Evolutionary conservation across 2,113 vertebrate species (phyloP).

Genomic region (Pteruthius melanotis): DNA sequence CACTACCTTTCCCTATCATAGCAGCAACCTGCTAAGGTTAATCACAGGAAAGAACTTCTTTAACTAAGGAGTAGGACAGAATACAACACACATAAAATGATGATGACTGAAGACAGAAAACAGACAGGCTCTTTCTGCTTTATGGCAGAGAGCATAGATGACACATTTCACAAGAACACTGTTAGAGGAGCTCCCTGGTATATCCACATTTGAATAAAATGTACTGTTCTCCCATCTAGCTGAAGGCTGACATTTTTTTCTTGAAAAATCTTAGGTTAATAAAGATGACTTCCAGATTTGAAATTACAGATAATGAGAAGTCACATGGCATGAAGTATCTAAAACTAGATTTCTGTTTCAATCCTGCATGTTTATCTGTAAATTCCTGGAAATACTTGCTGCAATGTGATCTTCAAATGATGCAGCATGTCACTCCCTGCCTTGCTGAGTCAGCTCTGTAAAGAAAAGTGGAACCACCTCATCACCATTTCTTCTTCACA

Average conservation of each 20-base stretch:
- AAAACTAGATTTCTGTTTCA: neutral
- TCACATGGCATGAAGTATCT: rapidly evolving
- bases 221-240: neutral
- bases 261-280: neutral
- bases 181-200: neutral
- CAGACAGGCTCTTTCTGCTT: neutral
- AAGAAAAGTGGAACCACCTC: neutral
- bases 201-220: neutral
- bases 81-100: neutral
- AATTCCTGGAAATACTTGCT: neutral
- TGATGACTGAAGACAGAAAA: neutral
- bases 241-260: neutral
- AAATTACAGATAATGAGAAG: neutral
- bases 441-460: neutral
- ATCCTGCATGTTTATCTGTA: neutral
- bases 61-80: neutral
- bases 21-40: neutral
- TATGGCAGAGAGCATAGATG: neutral
- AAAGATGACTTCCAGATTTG: neutral
- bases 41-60: neutral
- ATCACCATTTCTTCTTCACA: neutral
- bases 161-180: neutral
- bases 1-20: neutral
- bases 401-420: neutral
- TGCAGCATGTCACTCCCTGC: neutral